phyloP scores from a whole-genome alignment of 2,113 vertebrate genomes.

The Seriola dumerili region DNA sequence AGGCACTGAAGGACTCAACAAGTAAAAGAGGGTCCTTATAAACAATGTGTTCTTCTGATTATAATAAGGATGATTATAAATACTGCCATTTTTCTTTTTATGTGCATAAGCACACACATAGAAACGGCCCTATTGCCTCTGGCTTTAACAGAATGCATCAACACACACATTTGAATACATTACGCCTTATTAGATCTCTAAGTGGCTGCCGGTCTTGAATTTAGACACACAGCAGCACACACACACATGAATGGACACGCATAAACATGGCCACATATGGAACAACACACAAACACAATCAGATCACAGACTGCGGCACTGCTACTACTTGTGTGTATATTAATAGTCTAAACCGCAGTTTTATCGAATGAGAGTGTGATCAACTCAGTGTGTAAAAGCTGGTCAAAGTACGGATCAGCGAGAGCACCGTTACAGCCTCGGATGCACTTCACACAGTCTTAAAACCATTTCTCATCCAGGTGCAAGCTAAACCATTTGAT shows the following conservation, averaged over 20 bases:
- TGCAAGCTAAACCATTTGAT: slow-evolving; percentile 52
- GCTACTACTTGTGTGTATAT: slow-evolving; percentile 9
- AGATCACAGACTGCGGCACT: neutral
- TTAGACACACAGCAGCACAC: neutral
- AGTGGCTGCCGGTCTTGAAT: slow-evolving; percentile 30
- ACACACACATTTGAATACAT: slow-evolving; percentile 63
- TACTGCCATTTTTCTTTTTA: slow-evolving; percentile 53
- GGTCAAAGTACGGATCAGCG: slow-evolving; percentile 19
- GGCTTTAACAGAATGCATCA: slow-evolving; percentile 54
- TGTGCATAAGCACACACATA: slow-evolving; percentile 34
- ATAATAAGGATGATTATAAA: slow-evolving; percentile 67
- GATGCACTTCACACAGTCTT: slow-evolving; percentile 41
- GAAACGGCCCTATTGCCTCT: slow-evolving; percentile 39
- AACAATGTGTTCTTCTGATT: slow-evolving; percentile 53
- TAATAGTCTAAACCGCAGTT: slow-evolving; percentile 13
- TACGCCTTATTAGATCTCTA: slow-evolving; percentile 56
- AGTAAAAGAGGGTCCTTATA: slow-evolving; percentile 44
- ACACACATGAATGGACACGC: neutral
- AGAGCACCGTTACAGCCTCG: neutral
- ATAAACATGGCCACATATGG: neutral
- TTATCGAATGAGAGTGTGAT: neutral
- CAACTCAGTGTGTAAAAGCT: neutral
- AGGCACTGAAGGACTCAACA: slow-evolving; percentile 51
- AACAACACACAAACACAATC: slow-evolving; percentile 1
- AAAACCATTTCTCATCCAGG: slow-evolving; percentile 51